Conservation (phyloP, 2,113 vertebrate genomes). For the Anarhynchus alexandrinus region DNA sequence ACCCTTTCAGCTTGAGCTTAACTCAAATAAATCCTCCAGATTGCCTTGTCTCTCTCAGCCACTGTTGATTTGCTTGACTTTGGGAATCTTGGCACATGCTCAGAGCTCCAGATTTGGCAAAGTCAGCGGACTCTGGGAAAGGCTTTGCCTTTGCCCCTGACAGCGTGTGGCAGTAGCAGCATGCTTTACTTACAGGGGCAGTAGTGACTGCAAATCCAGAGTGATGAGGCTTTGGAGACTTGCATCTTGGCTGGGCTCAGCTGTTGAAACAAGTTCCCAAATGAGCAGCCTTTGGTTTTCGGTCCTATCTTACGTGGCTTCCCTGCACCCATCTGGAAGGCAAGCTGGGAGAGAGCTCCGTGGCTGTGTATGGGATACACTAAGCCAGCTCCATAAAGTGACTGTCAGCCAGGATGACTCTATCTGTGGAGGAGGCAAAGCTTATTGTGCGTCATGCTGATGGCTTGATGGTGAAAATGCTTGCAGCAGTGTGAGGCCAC, state of each 20-base stretch:
- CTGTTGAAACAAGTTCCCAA: not conserved
- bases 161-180: not conserved
- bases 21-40: not conserved
- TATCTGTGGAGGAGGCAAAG: not conserved
- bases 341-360: not conserved
- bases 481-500: not conserved
- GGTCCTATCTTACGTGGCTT: not conserved
- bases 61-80: not conserved
- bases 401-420: not conserved
- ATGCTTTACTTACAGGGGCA: not conserved
- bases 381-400: not conserved
- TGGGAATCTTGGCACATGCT: not conserved
- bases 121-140: not conserved
- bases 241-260: not conserved
- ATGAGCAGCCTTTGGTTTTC: not conserved
- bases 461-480: not conserved
- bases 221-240: not conserved
- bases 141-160: not conserved
- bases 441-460: not conserved
- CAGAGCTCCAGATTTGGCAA: not conserved
- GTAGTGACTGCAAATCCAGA: not conserved
- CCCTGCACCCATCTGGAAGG: not conserved
- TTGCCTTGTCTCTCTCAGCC: not conserved
- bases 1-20: not conserved
- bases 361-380: not conserved